Percentiles rank a stretch among this genome's conserved stretches.
Evolutionary conservation across 2,113 vertebrate genomes (phyloP).

Genomic region (Morphnarchus princeps): DNA sequence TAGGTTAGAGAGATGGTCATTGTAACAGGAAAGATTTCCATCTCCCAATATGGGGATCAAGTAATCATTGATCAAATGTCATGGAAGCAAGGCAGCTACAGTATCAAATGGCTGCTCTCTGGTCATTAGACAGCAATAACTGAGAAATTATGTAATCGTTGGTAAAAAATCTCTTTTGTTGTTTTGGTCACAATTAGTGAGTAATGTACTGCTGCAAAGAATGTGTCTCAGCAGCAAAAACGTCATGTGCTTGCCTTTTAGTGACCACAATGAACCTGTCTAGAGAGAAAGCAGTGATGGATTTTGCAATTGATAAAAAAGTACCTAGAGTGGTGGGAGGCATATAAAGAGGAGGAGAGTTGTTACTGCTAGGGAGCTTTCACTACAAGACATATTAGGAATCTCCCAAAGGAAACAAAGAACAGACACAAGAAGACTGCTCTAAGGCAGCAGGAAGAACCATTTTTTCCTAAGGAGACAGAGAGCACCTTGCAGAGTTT

Average conservation of each 20-base stretch:
- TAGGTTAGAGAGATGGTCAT: neutral
- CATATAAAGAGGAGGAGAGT: neutral
- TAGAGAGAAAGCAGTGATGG: neutral
- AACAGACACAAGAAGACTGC: neutral
- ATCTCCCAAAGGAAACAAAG: neutral
- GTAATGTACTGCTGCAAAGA: neutral
- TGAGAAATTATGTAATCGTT: neutral
- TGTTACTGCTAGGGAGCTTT: neutral
- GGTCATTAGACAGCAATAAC: neutral
- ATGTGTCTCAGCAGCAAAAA: neutral
- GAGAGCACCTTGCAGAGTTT: neutral
- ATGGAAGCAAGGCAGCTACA: neutral
- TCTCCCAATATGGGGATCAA: neutral
- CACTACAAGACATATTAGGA: neutral
- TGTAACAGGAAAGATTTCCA: neutral
- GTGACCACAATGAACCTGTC: neutral
- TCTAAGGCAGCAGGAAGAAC: neutral
- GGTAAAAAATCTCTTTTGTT: neutral
- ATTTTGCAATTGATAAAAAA: neutral
- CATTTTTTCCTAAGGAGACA: neutral
- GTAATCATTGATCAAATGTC: neutral
- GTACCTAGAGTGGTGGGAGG: neutral
- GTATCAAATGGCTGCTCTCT: neutral
- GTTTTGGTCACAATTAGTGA: neutral
- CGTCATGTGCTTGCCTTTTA: neutral